Evolutionary conservation across 35 echinoderm and acorn worm genomes (phyloP), one percentile per base, ranked within the genome.

Genomic region (Ptychodera flava): DNA sequence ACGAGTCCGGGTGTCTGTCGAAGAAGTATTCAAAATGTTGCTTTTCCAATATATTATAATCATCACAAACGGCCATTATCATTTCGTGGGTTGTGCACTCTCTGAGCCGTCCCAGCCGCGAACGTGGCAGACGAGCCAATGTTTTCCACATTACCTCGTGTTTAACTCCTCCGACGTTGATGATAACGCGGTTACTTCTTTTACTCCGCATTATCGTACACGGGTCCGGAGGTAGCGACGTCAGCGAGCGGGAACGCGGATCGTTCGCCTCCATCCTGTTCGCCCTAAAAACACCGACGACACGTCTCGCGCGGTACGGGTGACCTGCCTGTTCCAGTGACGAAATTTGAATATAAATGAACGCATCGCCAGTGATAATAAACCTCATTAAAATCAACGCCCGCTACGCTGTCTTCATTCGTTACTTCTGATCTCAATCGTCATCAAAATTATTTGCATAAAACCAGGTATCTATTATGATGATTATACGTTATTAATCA

Each of bases 11-110:
- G 79, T 99, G 96, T 45, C 96, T 85, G 28, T 99, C 96, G 76
- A 99, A 99, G 83, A 94, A 99, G 35, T 92, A 99, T 78, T 99
- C 96, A n/a, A n/a, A n/a, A n/a, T n/a, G n/a, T n/a, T n/a, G n/a
- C 36, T 94, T 99, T 14, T 85, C 80, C 10, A 38, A 37, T 1
- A 94, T 45, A 31, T 90, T 53, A 78, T 94, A 94, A 88, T 94
- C 93, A 32, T 94, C 93, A 38, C 96, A 99, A 35, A 99, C 35
- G 30, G 92, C 90, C 90, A 94, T 94, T 78, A 99, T 93, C 27
- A 81, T 91, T 79, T 99, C 96, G 87, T 99, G 96, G n/a, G 93
- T 97, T n/a, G 82, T 91, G 31, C 87, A 91, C n/a, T 90, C 81
- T 29, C 84, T 85, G 0, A 99, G 88, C 28, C 87, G 80, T n/a